A percentile compares a stretch with the other conserved stretches of the same genome.
Evolutionary conservation across 2,888 invertebrate species (phyloP).

Genomic region (Eugnorisma glareosa): DNA sequence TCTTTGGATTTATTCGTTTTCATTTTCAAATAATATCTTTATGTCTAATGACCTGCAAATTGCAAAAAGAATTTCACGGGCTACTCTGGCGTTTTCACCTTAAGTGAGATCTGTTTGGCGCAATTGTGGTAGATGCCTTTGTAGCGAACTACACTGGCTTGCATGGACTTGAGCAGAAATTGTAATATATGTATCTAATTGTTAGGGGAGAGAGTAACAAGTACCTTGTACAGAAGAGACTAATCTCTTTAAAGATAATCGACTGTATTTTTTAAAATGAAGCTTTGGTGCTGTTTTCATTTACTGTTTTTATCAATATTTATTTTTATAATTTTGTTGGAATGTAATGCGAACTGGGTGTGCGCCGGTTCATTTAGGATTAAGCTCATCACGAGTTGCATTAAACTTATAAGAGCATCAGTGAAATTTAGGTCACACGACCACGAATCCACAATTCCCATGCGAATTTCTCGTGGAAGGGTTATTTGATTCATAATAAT

Average conservation of each 20-base stretch:
- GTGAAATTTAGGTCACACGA: too few species aligned
- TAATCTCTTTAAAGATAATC: neutral
- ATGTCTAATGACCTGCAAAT: too few species aligned
- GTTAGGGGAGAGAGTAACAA: neutral
- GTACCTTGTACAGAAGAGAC: neutral
- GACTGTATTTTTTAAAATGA: neutral
- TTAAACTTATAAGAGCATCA: neutral
- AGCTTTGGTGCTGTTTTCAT: neutral
- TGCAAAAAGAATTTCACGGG: too few species aligned
- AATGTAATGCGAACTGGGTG: neutral
- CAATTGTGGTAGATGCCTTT: too few species aligned
- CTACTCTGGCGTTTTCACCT: too few species aligned
- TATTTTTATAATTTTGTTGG: neutral
- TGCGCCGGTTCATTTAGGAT: neutral
- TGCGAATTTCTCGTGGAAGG: too few species aligned
- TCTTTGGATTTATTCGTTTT: too few species aligned
- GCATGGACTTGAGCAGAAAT: slow-evolving; percentile 2
- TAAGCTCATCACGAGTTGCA: neutral
- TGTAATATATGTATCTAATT: neutral
- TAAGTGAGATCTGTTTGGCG: too few species aligned
- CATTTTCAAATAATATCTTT: too few species aligned
- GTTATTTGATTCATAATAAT: too few species aligned
- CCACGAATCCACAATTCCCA: too few species aligned
- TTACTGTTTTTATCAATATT: neutral
- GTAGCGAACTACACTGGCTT: neutral